Base-by-base conservation (phyloP, 2,113 vertebrate genomes). In the Rhynchopsitta pachyrhyncha region DNA sequence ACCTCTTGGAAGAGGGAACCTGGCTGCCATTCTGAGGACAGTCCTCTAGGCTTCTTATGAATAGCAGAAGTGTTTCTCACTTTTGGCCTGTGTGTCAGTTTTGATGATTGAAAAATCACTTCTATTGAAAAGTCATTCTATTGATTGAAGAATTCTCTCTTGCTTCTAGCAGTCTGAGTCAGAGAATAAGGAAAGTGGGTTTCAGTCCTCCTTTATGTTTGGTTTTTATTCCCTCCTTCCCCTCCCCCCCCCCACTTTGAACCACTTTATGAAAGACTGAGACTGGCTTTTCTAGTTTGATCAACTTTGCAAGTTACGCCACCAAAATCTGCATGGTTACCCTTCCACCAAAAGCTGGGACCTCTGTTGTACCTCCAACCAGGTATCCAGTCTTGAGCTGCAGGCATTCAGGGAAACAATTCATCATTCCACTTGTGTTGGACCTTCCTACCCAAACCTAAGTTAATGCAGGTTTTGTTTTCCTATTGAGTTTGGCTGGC, bases 291-390 rank as follows among this genome's bases (percentile, higher is more conserved):
- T 84, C 23, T 53, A n/a, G 23, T 78, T 50, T 62, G 12, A 31
- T 41, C 33, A 67, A 3, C 29, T 60, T 18, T 6, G 0, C 33
- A 62, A 60, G 23, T 39, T 13, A n/a, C 0, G 0, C 12, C 42
- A 91, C 12, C 23, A 87, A 68, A 89, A 64, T 39, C 44, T 64
- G 12, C 15, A 9, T 25, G 9, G 23, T 35, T 81, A 27, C 15
- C 12, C 29, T 82, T 62, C 50, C 37, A 22, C 13, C 35, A 49
- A 9, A 44, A 68, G 19, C 39, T 42, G 11, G 22, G 14, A 75
- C 8, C 16, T 79, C 27, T 64, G 3, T 77, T 85, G 17, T 50
- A 13, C 35, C 4, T 27, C 23, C 2, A 9, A 24, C 67, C 78
- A 75, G 2, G 22, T 29, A 47, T 11, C 6, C 23, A 17, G 31